phyloP scores from a whole-genome alignment of 2,113 vertebrate genomes.

The Gallinago media region DNA sequence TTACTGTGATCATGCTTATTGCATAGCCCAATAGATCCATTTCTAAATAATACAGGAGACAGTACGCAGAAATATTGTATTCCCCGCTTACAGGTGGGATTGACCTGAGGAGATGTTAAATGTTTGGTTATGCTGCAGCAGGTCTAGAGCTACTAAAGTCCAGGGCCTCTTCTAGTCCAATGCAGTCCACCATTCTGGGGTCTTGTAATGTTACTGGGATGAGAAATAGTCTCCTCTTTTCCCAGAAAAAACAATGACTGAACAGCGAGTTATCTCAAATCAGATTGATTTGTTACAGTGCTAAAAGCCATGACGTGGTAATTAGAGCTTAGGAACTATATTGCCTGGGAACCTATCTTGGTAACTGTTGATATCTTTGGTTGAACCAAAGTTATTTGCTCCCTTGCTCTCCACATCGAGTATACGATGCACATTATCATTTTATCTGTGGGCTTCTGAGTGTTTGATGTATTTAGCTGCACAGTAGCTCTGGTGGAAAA shows the following conservation, averaged over 20 bases:
- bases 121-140: background rate
- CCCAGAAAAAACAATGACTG: background rate
- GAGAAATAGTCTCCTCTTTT: background rate
- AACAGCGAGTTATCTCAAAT: background rate
- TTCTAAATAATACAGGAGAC: background rate
- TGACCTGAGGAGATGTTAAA: background rate
- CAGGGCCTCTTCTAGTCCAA: background rate
- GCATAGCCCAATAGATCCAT: background rate
- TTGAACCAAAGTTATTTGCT: background rate
- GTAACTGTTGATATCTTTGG: background rate
- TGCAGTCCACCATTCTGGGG: accelerated
- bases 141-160: background rate
- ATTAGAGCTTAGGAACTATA: background rate
- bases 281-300: background rate
- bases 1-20: background rate
- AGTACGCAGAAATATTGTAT: background rate
- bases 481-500: background rate
- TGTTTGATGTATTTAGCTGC: background rate
- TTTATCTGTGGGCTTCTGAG: background rate
- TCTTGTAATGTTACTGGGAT: background rate
- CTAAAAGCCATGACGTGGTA: background rate
- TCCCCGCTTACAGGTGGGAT: background rate
- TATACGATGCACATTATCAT: background rate
- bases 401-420: background rate
- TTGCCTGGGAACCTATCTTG: background rate